These are phyloP conservation scores for Microctonus aethiopoides DNA, from an alignment of 2,888 invertebrate species.

Conservation along the genomic window DNA sequence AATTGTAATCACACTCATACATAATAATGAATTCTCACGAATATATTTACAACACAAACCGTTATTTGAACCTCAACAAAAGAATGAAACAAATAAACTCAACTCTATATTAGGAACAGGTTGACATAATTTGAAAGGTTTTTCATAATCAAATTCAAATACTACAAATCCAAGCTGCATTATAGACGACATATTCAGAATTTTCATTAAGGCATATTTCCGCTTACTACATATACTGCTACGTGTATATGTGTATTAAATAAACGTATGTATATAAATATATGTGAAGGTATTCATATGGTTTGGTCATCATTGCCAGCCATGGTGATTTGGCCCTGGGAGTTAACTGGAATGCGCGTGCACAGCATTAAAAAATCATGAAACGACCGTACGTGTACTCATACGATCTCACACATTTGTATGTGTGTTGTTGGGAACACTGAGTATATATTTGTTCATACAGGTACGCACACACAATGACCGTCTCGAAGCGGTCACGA, in stretches of 20 bases:
- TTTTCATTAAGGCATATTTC: background rate
- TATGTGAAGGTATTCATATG: background rate
- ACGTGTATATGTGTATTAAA: background rate
- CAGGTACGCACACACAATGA: conserved; percentile 4
- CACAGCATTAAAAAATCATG: conserved; percentile 44
- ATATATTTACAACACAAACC: background rate
- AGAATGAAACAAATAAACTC: background rate
- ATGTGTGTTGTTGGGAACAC: background rate
- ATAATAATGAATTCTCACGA: too few species aligned
- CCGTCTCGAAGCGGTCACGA: conserved; percentile 36
- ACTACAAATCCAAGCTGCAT: background rate
- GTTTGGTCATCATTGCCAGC: background rate
- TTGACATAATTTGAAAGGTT: background rate
- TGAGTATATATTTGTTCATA: background rate
- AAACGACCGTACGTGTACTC: background rate
- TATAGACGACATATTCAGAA: background rate
- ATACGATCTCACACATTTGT: too few species aligned
- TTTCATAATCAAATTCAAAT: background rate
- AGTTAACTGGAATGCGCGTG: conserved; percentile 55
- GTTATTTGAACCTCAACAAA: background rate
- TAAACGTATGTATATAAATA: background rate
- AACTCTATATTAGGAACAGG: too few species aligned
- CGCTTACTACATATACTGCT: conserved; percentile 2
- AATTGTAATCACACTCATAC: too few species aligned
- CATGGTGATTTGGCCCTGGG: conserved; percentile 35